Percentiles rank a stretch among this genome's conserved stretches.
phyloP scores from a whole-genome alignment of 1,140 invertebrate genomes.

The Drosophila elegans region DNA sequence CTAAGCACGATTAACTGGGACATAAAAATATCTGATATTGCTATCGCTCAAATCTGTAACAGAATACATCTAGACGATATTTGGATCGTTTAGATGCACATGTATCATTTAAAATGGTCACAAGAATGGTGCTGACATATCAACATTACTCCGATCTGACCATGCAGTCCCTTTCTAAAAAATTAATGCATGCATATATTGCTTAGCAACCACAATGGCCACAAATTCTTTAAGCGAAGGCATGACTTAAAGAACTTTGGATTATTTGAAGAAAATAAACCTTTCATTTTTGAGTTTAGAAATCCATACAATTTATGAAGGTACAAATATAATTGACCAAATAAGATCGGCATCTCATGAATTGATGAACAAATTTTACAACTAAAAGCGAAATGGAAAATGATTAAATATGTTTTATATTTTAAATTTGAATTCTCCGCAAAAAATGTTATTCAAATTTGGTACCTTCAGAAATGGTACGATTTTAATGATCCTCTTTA shows the following conservation, averaged over 20 bases:
- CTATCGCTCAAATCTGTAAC: constrained; percentile 26
- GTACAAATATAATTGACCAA: too few relatives aligned
- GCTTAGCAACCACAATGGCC: not conserved
- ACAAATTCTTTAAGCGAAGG: not conserved
- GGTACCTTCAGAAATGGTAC: too few relatives aligned
- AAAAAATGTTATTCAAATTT: too few relatives aligned
- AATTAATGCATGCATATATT: constrained; percentile 19
- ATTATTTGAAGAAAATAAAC: not conserved
- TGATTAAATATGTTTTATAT: too few relatives aligned
- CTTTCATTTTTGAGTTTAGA: not conserved
- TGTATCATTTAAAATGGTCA: constrained; percentile 1
- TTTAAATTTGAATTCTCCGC: too few relatives aligned
- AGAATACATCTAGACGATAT: constrained; percentile 20
- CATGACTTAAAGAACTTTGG: not conserved
- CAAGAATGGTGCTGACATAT: not conserved
- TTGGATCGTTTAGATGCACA: constrained; percentile 7
- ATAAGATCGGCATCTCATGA: too few relatives aligned
- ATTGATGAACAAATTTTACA: too few relatives aligned
- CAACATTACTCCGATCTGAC: not conserved
- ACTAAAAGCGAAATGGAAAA: too few relatives aligned
- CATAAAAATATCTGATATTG: constrained; percentile 23
- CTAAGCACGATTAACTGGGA: constrained; percentile 38
- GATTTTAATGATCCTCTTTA: too few relatives aligned
- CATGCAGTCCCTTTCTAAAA: constrained; percentile 39
- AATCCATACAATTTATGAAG: not conserved